Evolutionary conservation across 2,797 vertebrate species (phyloP), one percentile per base, ranked within the genome.

Genomic region (Pteropus rufus): DNA sequence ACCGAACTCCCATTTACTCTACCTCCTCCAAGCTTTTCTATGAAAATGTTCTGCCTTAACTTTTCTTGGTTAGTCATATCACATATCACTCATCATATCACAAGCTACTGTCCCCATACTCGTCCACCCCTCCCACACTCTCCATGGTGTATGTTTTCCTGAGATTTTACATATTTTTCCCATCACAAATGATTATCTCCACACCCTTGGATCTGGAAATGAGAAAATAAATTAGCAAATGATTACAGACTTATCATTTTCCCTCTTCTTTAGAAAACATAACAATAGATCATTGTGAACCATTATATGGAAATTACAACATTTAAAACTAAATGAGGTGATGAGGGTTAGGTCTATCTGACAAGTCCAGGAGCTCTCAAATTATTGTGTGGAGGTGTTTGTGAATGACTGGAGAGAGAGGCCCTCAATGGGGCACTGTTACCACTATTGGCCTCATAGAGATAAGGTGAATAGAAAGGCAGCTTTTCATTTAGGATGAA

Each of bases 251-350:
- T 62, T 52, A 52, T 49, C 18, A 1, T 72, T 41, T 41, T 23
- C 44, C 52, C 44, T 12, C 36, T 3, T 23, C 49, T 87, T 94
- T 67, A 73, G 77, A 85, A 91, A 82, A 46, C 41, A 34, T 29
- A 60, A 56, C 44, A 29, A 36, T 65, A 93, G 52, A 39, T 34
- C 34, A 0, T 26, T 54, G 44, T 58, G 80, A 41, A 3, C 41
- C 44, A 29, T 70, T 26, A 46, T 60, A 49, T 24, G 54, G 70
- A 56, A 36, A 92, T 44, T 52, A n/a, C 10, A 58, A 31, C 60
- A 24, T n/a, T 84, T 83, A 70, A 93, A 86, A 89, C 31, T 21
- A 64, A 79, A 56, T 26, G 56, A 93, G 46, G 4, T 73, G 46
- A 19, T 60, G 15, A 67, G 75, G 39, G 49, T 85, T 84, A 81